phyloP scores from a whole-genome alignment of 2,888 invertebrate genomes.

The Leucoptera coffeella region DNA sequence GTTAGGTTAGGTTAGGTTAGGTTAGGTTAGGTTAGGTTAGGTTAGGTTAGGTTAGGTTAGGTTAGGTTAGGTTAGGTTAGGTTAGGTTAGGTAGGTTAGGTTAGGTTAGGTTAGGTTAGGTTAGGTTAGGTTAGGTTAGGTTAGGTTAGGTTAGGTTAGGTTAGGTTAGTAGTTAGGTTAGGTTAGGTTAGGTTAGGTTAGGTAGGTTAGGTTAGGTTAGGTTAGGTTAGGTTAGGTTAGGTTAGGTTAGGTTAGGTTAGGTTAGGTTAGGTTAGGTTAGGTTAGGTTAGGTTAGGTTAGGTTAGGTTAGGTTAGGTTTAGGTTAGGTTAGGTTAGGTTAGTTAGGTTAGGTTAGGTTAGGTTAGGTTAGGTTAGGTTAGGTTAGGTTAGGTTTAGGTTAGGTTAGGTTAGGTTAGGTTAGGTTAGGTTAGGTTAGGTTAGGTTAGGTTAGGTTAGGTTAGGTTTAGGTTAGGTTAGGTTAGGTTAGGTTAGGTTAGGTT shows the following conservation, averaged over 20 bases:
- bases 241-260: slow-evolving; percentile 3
- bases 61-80: slow-evolving; percentile 5
- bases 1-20: slow-evolving; percentile 4
- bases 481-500: slow-evolving; percentile 4
- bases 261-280: slow-evolving; percentile 3
- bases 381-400: slow-evolving; percentile 4
- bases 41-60: slow-evolving; percentile 4
- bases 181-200: slow-evolving; percentile 3
- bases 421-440: slow-evolving; percentile 4
- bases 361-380: slow-evolving; percentile 4
- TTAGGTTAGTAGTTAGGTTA: slow-evolving; percentile 1
- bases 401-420: slow-evolving; percentile 4
- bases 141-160: slow-evolving; percentile 3
- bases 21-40: slow-evolving; percentile 2
- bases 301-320: slow-evolving; percentile 3
- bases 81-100: slow-evolving; percentile 3
- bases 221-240: slow-evolving; percentile 3
- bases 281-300: slow-evolving; percentile 3
- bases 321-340: slow-evolving; percentile 4
- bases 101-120: slow-evolving; percentile 3
- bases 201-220: slow-evolving; percentile 4
- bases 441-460: slow-evolving; percentile 4
- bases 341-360: slow-evolving; percentile 3
- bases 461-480: slow-evolving; percentile 4
- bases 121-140: slow-evolving; percentile 3